phyloP scores from a whole-genome alignment of 2,888 invertebrate species.

The Zygogramma bicolorata region DNA sequence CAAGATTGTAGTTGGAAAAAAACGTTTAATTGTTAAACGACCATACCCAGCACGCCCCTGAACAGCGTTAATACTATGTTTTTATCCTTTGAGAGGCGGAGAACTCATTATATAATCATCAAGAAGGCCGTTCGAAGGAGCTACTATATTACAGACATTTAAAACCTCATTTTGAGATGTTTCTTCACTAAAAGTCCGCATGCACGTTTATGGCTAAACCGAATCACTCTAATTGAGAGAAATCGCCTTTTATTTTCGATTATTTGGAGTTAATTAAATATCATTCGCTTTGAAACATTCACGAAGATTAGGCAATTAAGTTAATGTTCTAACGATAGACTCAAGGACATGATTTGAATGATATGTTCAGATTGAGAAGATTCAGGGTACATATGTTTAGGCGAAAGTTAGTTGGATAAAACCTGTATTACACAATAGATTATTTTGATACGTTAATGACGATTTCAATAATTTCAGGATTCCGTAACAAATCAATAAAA shows the following conservation, averaged over 20 bases:
- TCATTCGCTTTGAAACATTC: not conserved
- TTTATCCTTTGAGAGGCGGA: slow-evolving; percentile 23
- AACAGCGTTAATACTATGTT: slow-evolving; percentile 20
- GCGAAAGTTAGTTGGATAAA: too few relatives aligned
- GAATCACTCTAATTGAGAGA: not conserved
- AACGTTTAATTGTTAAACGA: not conserved
- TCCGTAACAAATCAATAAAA: too few relatives aligned
- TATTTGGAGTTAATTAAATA: not conserved
- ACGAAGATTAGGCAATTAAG: not conserved
- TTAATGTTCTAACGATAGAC: not conserved
- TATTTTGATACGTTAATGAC: too few relatives aligned
- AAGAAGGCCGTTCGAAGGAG: slow-evolving; percentile 28
- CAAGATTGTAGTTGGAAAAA: not conserved
- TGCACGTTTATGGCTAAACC: slow-evolving; percentile 3
- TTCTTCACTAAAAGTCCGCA: slow-evolving; percentile 9
- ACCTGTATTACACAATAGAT: too few relatives aligned
- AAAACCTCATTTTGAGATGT: slow-evolving; percentile 16
- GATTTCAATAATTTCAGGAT: too few relatives aligned
- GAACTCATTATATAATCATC: slow-evolving; percentile 30
- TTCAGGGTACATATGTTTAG: too few relatives aligned
- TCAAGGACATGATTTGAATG: not conserved
- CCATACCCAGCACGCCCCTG: slow-evolving; percentile 23
- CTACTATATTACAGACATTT: slow-evolving; percentile 31
- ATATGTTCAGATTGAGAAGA: too few relatives aligned
- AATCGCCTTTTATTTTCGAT: not conserved